phyloP scores from a whole-genome alignment of 1,140 invertebrate genomes.

The Anadara kagoshimensis region DNA sequence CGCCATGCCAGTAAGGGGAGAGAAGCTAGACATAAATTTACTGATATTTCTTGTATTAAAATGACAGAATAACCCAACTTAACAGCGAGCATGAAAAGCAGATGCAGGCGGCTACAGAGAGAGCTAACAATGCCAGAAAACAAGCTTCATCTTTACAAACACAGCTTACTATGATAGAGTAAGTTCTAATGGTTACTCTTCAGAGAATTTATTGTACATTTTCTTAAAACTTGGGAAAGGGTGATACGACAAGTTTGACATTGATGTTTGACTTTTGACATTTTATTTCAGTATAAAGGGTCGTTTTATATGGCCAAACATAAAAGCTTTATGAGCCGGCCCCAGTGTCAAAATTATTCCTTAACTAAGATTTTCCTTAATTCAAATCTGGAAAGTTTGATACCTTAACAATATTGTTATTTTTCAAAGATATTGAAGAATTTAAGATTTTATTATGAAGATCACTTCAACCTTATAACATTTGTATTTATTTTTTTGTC shows the following conservation, averaged over 20 bases:
- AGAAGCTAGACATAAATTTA: neutral
- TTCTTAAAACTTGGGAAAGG: neutral
- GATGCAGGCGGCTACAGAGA: slow-evolving; percentile 52
- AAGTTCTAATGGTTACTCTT: slow-evolving; percentile 31
- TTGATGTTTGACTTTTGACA: too few species aligned
- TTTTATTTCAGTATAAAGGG: neutral
- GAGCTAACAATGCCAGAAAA: slow-evolving; percentile 58
- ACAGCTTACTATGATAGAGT: slow-evolving; percentile 63
- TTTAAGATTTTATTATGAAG: too few species aligned
- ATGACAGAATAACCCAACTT: slow-evolving; percentile 53
- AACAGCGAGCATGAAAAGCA: slow-evolving; percentile 60
- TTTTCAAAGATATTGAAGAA: too few species aligned
- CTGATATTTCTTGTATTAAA: neutral
- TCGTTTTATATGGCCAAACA: neutral
- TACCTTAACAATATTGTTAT: too few species aligned
- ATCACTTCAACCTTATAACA: too few species aligned
- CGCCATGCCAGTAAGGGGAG: too few species aligned
- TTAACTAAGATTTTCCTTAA: too few species aligned
- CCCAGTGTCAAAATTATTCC: too few species aligned
- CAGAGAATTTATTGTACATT: neutral
- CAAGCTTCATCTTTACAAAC: slow-evolving; percentile 55
- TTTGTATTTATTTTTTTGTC: too few species aligned
- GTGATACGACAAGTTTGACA: neutral
- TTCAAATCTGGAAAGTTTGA: too few species aligned
- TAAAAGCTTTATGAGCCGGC: too few species aligned